Percentiles rank a stretch among this genome's conserved stretches.
phyloP scores from a whole-genome alignment of 1,140 invertebrate species.

The Calycopis cecrops region DNA sequence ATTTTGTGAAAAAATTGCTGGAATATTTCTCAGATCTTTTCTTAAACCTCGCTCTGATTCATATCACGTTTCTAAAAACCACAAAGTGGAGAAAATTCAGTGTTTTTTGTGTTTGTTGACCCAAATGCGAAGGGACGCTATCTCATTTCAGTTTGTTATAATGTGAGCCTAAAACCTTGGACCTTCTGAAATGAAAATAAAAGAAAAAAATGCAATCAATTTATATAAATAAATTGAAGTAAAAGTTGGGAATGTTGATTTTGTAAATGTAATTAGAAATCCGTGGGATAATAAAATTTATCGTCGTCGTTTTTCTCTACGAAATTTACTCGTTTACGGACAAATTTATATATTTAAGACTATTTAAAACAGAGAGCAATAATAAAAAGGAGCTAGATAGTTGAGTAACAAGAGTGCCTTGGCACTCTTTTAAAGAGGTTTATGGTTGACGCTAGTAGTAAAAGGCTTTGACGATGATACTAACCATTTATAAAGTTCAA shows the following conservation, averaged over 20 bases:
- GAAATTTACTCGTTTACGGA: too few relatives aligned
- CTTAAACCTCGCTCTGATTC: slow-evolving; percentile 37
- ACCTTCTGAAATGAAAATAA: slow-evolving; percentile 1
- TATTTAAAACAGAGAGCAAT: too few relatives aligned
- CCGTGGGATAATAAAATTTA: not conserved
- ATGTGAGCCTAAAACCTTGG: slow-evolving; percentile 16
- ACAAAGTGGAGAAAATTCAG: slow-evolving; percentile 28
- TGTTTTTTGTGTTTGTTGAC: slow-evolving; percentile 29
- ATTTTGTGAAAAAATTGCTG: slow-evolving; percentile 60
- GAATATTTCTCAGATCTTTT: slow-evolving; percentile 41
- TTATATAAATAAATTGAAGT: slow-evolving; percentile 1
- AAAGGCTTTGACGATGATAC: too few relatives aligned
- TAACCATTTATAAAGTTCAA: too few relatives aligned
- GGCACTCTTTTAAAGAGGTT: too few relatives aligned
- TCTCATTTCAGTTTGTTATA: slow-evolving; percentile 27
- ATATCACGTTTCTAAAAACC: slow-evolving; percentile 41
- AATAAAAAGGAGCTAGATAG: too few relatives aligned
- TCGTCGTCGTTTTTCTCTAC: too few relatives aligned
- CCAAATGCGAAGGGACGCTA: slow-evolving; percentile 28
- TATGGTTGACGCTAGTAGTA: too few relatives aligned
- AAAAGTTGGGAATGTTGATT: not conserved
- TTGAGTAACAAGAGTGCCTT: too few relatives aligned
- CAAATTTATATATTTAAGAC: too few relatives aligned
- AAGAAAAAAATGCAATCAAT: slow-evolving; percentile 1
- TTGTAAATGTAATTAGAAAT: not conserved